Evolutionary conservation across 2,797 vertebrate genomes (phyloP).

Genomic region (Myiotriccus ornatus): DNA sequence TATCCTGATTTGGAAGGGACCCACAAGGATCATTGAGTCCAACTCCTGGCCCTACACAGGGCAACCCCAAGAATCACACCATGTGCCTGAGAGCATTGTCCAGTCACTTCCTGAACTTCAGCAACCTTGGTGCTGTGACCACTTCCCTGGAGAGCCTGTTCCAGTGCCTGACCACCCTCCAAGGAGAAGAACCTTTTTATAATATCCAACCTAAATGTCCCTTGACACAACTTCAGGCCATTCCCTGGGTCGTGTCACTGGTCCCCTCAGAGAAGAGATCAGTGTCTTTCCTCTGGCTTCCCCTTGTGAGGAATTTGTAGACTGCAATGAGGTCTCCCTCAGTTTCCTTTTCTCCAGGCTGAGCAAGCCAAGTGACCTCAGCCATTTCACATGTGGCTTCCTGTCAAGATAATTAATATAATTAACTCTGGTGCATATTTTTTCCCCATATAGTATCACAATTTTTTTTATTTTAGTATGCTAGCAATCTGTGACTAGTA

Average conservation of each 20-base stretch:
- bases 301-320: accelerated
- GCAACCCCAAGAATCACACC: no score
- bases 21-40: not conserved
- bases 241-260: not conserved
- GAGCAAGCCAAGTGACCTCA: not conserved
- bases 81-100: not conserved
- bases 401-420: not conserved
- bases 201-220: not conserved
- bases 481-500: not conserved
- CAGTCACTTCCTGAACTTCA: not conserved
- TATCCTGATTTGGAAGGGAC: not conserved
- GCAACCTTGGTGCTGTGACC: not conserved
- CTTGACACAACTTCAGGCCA: not conserved
- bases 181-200: not conserved
- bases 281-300: not conserved
- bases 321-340: not conserved
- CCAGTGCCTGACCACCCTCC: accelerated
- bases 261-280: no score
- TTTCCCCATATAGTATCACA: not conserved
- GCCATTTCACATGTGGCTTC: not conserved
- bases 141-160: no score
- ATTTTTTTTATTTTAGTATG: no score
- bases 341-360: not conserved
- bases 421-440: not conserved
- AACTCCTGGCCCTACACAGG: accelerated